phyloP scores from a whole-genome alignment of 2,113 vertebrate species.

The Nyctereutes procyonoides region DNA sequence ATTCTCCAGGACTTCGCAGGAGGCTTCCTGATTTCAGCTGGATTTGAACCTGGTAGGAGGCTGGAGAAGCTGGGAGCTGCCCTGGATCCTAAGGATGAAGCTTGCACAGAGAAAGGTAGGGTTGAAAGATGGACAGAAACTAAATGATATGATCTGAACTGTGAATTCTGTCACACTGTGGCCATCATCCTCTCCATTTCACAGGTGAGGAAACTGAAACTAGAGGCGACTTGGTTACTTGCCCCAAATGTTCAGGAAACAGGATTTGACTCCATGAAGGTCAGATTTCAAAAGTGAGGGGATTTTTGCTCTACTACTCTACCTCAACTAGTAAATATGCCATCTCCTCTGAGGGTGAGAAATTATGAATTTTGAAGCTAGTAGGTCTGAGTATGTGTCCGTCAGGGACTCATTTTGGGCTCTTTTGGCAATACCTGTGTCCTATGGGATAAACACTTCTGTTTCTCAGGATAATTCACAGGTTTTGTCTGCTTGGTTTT shows the following conservation, averaged over 20 bases:
- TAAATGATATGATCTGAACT: not conserved
- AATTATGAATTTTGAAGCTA: not conserved
- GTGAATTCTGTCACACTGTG: not conserved
- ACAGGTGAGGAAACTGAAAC: not conserved
- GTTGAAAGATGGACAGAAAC: not conserved
- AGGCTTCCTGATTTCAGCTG: not conserved
- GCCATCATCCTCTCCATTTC: not conserved
- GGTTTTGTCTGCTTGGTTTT: conserved; percentile 18
- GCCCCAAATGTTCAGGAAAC: not conserved
- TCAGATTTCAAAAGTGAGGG: not conserved
- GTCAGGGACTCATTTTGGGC: not conserved
- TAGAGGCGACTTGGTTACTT: not conserved
- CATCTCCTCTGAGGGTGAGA: not conserved
- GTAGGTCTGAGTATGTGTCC: not conserved
- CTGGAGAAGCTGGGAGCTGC: not conserved
- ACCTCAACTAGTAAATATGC: not conserved
- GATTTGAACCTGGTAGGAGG: not conserved
- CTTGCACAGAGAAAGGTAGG: not conserved
- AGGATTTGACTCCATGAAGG: not conserved
- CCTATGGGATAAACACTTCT: not conserved
- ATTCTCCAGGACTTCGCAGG: not conserved
- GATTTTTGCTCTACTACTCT: not conserved
- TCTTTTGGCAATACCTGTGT: not conserved
- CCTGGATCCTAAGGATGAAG: not conserved
- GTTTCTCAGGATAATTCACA: not conserved